Conservation (phyloP, 1,140 invertebrate genomes). For the Pachyrhynchus sulphureomaculatus region DNA sequence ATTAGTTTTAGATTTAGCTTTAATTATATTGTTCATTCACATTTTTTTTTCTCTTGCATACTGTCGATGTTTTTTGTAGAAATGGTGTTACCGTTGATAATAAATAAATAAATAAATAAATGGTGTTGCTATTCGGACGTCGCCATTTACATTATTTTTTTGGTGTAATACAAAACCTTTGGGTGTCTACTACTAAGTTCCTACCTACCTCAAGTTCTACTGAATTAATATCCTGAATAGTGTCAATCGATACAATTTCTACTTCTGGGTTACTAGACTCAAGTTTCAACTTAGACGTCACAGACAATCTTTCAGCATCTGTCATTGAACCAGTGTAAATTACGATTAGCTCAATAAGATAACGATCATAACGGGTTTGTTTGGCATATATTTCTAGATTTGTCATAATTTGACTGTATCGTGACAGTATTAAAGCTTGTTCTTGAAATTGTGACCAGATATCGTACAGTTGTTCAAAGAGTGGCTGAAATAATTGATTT, state of each 20-base stretch:
- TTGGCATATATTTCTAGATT: constrained; percentile 55
- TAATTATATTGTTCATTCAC: too few species aligned
- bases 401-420: constrained; percentile 58
- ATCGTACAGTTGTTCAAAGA: constrained; percentile 62
- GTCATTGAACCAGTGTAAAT: constrained; percentile 38
- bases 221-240: constrained; percentile 52
- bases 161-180: too few species aligned
- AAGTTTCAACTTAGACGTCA: constrained; percentile 27
- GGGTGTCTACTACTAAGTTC: too few species aligned
- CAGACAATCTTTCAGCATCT: constrained; percentile 55
- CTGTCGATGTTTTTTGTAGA: too few species aligned
- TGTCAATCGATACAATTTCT: constrained; percentile 50
- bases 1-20: too few species aligned
- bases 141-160: too few species aligned
- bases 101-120: too few species aligned
- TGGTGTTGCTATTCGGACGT: too few species aligned
- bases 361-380: constrained; percentile 47
- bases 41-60: too few species aligned
- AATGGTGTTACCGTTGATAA: too few species aligned
- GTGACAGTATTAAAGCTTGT: constrained; percentile 61
- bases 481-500: constrained; percentile 54
- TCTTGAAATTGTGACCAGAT: constrained; percentile 66
- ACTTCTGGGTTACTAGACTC: constrained; percentile 38
- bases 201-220: constrained; percentile 54
- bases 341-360: constrained; percentile 17